These are phyloP conservation scores for Tigriopus japonicus DNA, from an alignment of 1,140 invertebrate species.

Conservation along the genomic window DNA sequence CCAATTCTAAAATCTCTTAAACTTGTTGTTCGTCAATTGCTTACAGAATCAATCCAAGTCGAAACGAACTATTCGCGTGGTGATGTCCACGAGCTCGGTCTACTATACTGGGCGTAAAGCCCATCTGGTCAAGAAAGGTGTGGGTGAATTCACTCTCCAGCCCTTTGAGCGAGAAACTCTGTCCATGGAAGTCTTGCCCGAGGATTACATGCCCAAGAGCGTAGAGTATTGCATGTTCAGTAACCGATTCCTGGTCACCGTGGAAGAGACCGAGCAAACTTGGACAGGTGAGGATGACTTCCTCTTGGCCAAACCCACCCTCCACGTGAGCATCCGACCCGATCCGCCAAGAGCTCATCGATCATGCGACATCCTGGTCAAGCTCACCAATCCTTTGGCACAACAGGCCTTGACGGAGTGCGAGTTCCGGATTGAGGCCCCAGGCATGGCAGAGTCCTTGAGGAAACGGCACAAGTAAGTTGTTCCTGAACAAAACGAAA, in stretches of 20 bases:
- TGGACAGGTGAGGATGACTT: constrained; percentile 25
- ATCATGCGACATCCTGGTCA: background rate
- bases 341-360: background rate
- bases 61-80: constrained; percentile 39
- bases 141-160: constrained; percentile 37
- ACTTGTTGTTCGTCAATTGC: constrained; percentile 12
- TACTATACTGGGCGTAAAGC: constrained; percentile 55
- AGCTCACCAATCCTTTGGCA: background rate
- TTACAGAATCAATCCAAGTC: constrained; percentile 38
- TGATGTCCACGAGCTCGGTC: constrained; percentile 43
- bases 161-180: constrained; percentile 13
- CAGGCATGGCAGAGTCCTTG: background rate
- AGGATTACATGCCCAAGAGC: constrained; percentile 24
- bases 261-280: constrained; percentile 24
- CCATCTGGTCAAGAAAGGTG: constrained; percentile 42
- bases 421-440: constrained; percentile 2
- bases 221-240: constrained; percentile 25
- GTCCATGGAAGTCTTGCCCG: constrained; percentile 17
- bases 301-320: constrained; percentile 22
- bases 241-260: constrained; percentile 22
- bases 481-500: constrained; percentile 2
- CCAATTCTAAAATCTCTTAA: too few species aligned
- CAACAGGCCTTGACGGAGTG: background rate
- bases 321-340: constrained; percentile 19
- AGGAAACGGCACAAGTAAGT: background rate